Conservation (phyloP, 2,888 invertebrate genomes). For the Meteorus cinctellus region DNA sequence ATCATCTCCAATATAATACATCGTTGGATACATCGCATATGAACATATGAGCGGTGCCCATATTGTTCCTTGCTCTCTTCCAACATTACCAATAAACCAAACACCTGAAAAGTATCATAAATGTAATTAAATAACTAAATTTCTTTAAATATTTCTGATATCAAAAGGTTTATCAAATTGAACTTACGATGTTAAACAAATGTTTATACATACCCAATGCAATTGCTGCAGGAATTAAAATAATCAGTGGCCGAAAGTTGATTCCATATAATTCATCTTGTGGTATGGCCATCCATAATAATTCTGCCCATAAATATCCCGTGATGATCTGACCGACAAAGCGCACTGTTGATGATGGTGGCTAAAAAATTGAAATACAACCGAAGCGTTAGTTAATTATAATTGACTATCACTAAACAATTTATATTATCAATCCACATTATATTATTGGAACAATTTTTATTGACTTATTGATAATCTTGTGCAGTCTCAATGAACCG, state of each 20-base stretch:
- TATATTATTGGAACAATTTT: background rate
- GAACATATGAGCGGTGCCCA: slow-evolving; percentile 83
- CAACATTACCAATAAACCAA: slow-evolving; percentile 93
- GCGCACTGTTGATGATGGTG: slow-evolving; percentile 87
- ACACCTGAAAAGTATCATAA: slow-evolving; percentile 80
- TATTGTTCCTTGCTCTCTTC: slow-evolving; percentile 84
- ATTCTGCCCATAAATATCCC: slow-evolving; percentile 86
- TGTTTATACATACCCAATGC: slow-evolving; percentile 78
- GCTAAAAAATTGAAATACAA: slow-evolving; percentile 75
- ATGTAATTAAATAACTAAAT: background rate
- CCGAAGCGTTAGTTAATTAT: background rate
- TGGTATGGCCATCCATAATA: slow-evolving; percentile 85
- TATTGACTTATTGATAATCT: too few relatives aligned
- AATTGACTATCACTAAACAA: background rate
- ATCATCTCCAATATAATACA: slow-evolving; percentile 85
- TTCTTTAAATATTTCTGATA: background rate
- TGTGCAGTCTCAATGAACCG: too few relatives aligned
- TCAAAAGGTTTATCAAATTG: background rate
- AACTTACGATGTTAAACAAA: too few relatives aligned
- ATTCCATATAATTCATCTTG: slow-evolving; percentile 82
- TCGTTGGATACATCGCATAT: slow-evolving; percentile 79
- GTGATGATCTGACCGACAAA: slow-evolving; percentile 86
- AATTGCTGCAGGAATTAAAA: slow-evolving; percentile 82
- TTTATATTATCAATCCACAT: background rate
- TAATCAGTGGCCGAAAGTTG: slow-evolving; percentile 82